phyloP scores from a whole-genome alignment of 2,888 invertebrate species.

The Sinohyriopsis cumingii region DNA sequence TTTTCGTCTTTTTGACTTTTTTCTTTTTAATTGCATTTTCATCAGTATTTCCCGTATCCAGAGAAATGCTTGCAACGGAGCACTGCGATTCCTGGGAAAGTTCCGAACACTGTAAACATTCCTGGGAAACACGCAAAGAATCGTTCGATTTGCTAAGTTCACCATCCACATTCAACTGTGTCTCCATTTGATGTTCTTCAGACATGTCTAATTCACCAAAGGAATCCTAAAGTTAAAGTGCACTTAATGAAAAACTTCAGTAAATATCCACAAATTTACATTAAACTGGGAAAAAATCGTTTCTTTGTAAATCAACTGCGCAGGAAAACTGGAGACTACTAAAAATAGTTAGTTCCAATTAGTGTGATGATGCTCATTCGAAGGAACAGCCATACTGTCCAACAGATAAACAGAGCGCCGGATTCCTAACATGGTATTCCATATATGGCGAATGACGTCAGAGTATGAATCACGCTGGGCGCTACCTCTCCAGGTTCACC shows the following conservation, averaged over 20 bases:
- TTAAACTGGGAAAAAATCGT: too few relatives aligned
- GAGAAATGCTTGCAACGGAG: slow-evolving; percentile 24
- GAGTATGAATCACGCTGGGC: not conserved
- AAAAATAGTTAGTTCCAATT: slow-evolving; percentile 24
- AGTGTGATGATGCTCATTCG: slow-evolving; percentile 30
- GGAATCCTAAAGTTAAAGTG: slow-evolving; percentile 8
- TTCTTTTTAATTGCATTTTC: slow-evolving; percentile 38
- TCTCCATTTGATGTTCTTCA: too few relatives aligned
- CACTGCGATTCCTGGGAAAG: slow-evolving; percentile 43
- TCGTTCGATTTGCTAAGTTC: too few relatives aligned
- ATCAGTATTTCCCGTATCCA: slow-evolving; percentile 17
- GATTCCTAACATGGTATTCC: slow-evolving; percentile 64
- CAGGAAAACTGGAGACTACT: slow-evolving; percentile 4
- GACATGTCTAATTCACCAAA: not conserved
- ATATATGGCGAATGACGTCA: slow-evolving; percentile 65
- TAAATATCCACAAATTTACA: too few relatives aligned
- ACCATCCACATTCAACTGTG: too few relatives aligned
- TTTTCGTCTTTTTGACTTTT: slow-evolving; percentile 48
- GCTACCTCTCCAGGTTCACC: not conserved
- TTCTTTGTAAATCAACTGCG: too few relatives aligned
- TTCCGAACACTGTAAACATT: slow-evolving; percentile 25
- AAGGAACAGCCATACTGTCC: slow-evolving; percentile 35
- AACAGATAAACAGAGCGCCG: slow-evolving; percentile 23
- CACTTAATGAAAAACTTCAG: not conserved
- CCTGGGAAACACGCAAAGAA: slow-evolving; percentile 23